Evolutionary conservation across 2,888 invertebrate species (phyloP), one percentile per base, ranked within the genome.

Genomic region (Gari tellinella): DNA sequence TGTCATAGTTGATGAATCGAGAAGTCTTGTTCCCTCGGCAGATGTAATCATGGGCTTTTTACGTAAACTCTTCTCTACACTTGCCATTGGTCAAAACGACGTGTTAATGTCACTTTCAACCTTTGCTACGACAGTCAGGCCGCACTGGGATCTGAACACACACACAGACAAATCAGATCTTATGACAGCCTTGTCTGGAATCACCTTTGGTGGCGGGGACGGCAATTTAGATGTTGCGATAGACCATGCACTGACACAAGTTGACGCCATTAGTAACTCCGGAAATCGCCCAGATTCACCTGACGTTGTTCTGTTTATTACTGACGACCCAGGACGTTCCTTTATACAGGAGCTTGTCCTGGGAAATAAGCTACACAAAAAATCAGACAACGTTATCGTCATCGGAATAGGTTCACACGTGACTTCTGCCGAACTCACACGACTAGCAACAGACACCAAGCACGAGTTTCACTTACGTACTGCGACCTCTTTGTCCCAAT

Each of bases 81-180:
- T 67, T 0, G 2, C 14, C 8, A 55, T 67, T 21, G 49, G 67
- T 15, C 23, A 17, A n/a, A 25, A 46, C 7, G 55, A 23, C 1
- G 23, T 60, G 3, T 60, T 55, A 5, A 55, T 67, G 45, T 60
- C 67, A 26, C 21, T 67, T 53, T 53, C 48, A 55, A 67, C 67
- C 10, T 67, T 48, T 25, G 19, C 53, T 12, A 14, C 12, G 1
- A 12, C 4, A 2, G 53, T 37, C 7, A 25, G 10, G 7, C 19
- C 43, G 21, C 43, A 46, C 14, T 67, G 60, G 51, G 55, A 53
- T 26, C 55, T 67, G 5, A 19, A 45, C 19, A 25, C 37, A 0
- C 26, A 61, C 31, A 38, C 15, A 1, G 31, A 53, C 45, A 19
- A 15, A 3, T n/a, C 26, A 3, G 53, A 45, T 15, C 52, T 67